Conservation (phyloP, 1,140 invertebrate species). For the Sycobia sp. region DNA sequence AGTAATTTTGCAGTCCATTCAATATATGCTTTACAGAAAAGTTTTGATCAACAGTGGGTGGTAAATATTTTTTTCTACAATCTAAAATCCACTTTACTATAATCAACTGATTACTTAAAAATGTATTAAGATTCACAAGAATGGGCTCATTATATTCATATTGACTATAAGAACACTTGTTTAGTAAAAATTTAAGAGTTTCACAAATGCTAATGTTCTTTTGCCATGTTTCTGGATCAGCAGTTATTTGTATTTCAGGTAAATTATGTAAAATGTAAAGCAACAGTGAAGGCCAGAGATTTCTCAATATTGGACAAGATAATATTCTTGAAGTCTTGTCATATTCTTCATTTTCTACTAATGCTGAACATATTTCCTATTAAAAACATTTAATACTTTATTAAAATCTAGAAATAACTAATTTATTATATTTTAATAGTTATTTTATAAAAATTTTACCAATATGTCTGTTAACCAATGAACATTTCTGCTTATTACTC, state of each 20-base stretch:
- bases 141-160: slow-evolving; percentile 35
- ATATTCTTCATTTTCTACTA: slow-evolving; percentile 40
- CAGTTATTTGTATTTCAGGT: slow-evolving; percentile 25
- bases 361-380: slow-evolving; percentile 45
- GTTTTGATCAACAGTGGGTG: slow-evolving; percentile 15
- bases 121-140: slow-evolving; percentile 36
- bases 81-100: slow-evolving; percentile 47
- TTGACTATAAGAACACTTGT: slow-evolving; percentile 38
- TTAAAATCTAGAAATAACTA: slow-evolving; percentile 18
- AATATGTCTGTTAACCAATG: slow-evolving; percentile 53
- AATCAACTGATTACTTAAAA: slow-evolving; percentile 39
- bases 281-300: slow-evolving; percentile 46
- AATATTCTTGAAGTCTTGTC: slow-evolving; percentile 42
- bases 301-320: slow-evolving; percentile 37
- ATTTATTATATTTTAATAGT: slow-evolving; percentile 26
- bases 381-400: slow-evolving; percentile 26
- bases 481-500: slow-evolving; percentile 39
- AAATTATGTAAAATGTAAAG: slow-evolving; percentile 42
- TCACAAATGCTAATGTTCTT: slow-evolving; percentile 36
- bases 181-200: slow-evolving; percentile 44
- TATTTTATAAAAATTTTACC: slow-evolving; percentile 36
- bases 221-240: slow-evolving; percentile 27
- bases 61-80: slow-evolving; percentile 21
- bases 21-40: slow-evolving; percentile 43
- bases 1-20: slow-evolving; percentile 38